phyloP scores from a whole-genome alignment of 2,888 invertebrate species.

The Tachystola acroxantha region DNA sequence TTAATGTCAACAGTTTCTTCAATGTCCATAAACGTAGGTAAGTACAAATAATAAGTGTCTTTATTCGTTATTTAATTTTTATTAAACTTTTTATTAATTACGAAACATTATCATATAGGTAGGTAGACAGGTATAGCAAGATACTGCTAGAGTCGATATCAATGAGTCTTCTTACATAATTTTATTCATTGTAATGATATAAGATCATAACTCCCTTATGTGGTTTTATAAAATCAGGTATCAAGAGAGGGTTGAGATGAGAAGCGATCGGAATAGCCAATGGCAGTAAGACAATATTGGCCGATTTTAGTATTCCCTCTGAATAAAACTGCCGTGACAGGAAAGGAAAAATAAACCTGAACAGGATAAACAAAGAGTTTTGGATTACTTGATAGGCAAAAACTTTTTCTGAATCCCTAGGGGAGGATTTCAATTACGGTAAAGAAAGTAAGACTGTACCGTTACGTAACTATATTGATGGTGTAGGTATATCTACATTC shows the following conservation, averaged over 20 bases:
- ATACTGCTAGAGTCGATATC: neutral
- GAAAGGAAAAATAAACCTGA: constrained; percentile 14
- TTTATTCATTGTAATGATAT: no score
- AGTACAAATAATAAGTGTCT: no score
- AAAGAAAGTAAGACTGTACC: neutral
- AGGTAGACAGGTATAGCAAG: neutral
- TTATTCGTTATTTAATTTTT: no score
- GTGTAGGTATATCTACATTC: no score
- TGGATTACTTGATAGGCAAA: neutral
- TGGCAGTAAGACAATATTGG: constrained; percentile 19
- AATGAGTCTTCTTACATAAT: neutral
- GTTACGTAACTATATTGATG: no score
- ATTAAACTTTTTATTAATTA: no score
- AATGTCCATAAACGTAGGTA: no score
- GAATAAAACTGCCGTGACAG: constrained; percentile 22
- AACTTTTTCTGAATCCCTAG: neutral
- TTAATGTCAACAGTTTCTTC: neutral
- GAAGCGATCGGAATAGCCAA: constrained; percentile 28
- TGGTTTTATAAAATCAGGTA: constrained; percentile 25
- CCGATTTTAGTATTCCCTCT: constrained; percentile 25
- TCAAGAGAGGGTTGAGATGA: constrained; percentile 15
- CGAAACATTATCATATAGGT: no score
- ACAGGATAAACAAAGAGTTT: constrained; percentile 1
- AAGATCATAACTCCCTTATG: constrained; percentile 10
- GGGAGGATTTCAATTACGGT: neutral